Base-by-base conservation (phyloP, 2,797 vertebrate species). In the Crenichthys baileyi region DNA sequence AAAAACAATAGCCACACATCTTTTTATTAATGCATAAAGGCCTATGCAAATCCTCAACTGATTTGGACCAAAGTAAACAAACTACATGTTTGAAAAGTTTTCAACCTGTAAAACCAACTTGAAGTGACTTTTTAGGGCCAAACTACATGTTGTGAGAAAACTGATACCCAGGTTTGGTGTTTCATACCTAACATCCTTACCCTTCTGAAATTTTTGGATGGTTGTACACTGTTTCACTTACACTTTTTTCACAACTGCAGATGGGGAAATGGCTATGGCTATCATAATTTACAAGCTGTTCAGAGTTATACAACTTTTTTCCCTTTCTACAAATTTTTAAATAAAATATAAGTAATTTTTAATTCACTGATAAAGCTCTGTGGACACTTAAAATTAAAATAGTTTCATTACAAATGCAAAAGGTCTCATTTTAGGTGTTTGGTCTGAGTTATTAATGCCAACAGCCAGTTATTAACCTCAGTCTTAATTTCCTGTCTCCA, bases 401-500 rank as follows among this genome's bases (percentile, higher is more conserved):
- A 26, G 20, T 51, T 44, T 24, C 29, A 73, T 75, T 70, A 75
- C 24, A 0, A 88, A 73, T 7, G 70, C 46, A 85, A 53, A 80
- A 51, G 48, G 84, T 79, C 67, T 61, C 16, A 79, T 82, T 89
- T 79, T n/a, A 74, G 85, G 70, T n/a, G 50, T 82, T 88, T 85
- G 56, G 65, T 56, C 16, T 22, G 61, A 74, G 71, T 65, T 67
- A 72, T 48, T 76, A 79, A 83, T 73, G 67, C 77, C 84, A 79
- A 79, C 73, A 83, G 78, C 26, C 81, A 81, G 67, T 83, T 83
- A 89, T 91, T 83, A 92, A 50, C 77, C 58, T 1, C 75, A 81
- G 48, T 80, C 74, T 68, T 87, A 79, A 89, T 90, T 91, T 90
- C 83, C 86, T 81, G 72, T 39, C 72, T 29, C 60, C 67, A n/a